Evolutionary conservation across 2,797 vertebrate species (phyloP).

Genomic region (Margarornis squamiger): DNA sequence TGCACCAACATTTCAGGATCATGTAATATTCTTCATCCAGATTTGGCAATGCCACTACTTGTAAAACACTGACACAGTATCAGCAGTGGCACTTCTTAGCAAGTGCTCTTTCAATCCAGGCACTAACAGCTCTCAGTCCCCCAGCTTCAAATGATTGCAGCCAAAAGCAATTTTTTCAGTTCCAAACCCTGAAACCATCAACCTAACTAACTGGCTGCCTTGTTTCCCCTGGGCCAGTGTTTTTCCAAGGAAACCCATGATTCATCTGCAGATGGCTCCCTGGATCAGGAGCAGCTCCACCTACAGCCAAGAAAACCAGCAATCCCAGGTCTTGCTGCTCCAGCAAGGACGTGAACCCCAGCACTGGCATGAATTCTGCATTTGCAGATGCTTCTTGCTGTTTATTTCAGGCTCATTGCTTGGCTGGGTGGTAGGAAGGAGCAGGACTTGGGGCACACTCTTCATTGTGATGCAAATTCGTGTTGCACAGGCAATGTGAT

Average conservation of each 20-base stretch:
- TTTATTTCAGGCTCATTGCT: accelerated
- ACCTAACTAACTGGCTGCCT: constrained; percentile 37
- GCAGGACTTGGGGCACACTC: not conserved
- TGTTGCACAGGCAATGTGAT: not conserved
- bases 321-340: not conserved
- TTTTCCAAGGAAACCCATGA: constrained; percentile 48
- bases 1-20: not conserved
- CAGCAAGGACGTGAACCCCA: not conserved
- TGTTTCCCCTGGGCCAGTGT: not conserved
- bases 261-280: constrained; percentile 66
- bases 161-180: not conserved
- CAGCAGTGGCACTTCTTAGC: not conserved
- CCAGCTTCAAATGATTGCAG: not conserved
- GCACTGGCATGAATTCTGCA: accelerated
- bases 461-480: not conserved
- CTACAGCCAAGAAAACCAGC: not conserved
- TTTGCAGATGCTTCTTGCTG: not conserved
- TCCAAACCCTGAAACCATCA: not conserved
- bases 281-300: constrained; percentile 26
- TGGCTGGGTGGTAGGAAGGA: not conserved
- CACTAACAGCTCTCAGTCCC: not conserved
- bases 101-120: constrained; percentile 2
- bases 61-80: not conserved
- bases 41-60: not conserved
- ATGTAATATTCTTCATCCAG: not conserved